A percentile compares a stretch with the other conserved stretches of the same genome.
phyloP scores from a whole-genome alignment of 2,113 vertebrate species.

The Pogonocichla stellata region DNA sequence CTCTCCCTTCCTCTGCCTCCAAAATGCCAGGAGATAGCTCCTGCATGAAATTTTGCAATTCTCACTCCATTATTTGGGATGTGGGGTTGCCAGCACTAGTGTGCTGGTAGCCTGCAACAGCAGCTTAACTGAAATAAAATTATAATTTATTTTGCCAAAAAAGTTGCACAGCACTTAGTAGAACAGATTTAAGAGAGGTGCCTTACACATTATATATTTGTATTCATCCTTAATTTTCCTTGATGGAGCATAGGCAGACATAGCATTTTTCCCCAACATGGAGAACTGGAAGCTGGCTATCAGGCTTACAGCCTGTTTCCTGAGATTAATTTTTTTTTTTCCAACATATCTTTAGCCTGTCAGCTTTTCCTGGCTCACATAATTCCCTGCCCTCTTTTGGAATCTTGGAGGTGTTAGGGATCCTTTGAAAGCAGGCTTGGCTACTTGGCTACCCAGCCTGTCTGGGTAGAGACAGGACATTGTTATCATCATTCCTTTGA shows the following conservation, averaged over 20 bases:
- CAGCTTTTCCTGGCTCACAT: not conserved
- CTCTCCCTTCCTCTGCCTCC: not conserved
- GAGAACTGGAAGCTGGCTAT: not conserved
- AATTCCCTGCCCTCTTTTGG: not conserved
- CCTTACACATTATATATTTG: not conserved
- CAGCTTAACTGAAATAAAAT: not conserved
- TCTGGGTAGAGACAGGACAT: not conserved
- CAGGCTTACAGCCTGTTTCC: not conserved
- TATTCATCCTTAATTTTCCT: not conserved
- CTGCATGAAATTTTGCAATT: not conserved
- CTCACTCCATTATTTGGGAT: not conserved
- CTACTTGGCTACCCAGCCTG: not conserved
- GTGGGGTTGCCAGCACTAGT: not conserved
- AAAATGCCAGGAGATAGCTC: not conserved
- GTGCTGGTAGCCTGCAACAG: not conserved
- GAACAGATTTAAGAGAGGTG: not conserved
- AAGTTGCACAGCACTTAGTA: not conserved
- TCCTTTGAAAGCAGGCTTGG: not conserved
- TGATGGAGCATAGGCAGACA: not conserved
- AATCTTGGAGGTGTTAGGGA: not conserved
- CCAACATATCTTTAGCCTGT: not conserved
- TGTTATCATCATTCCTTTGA: slow-evolving; percentile 33
- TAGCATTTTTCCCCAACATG: not conserved
- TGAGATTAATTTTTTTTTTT: not conserved
- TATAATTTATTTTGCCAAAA: not conserved